Evolutionary conservation across 1,140 invertebrate genomes (phyloP).

Genomic region (Saccostrea glomerata): DNA sequence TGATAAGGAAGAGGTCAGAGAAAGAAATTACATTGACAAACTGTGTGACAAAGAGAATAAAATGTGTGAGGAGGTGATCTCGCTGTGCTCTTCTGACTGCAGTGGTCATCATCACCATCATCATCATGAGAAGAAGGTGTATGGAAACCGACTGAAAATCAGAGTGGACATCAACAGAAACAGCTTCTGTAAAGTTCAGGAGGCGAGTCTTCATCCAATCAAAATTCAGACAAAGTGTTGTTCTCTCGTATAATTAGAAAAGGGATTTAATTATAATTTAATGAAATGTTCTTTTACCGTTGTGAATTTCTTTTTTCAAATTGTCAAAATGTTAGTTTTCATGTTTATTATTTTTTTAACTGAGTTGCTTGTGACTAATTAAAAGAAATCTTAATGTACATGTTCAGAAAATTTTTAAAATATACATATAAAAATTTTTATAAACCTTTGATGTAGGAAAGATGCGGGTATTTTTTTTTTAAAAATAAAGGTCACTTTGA

Average conservation of each 20-base stretch:
- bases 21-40: conserved; percentile 37
- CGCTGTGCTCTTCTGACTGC: conserved; percentile 58
- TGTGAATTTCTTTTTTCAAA: neutral
- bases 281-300: neutral
- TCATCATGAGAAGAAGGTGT: conserved; percentile 45
- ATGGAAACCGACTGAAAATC: conserved; percentile 52
- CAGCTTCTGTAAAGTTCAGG: conserved; percentile 63
- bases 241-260: conserved; percentile 69
- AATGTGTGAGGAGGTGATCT: conserved; percentile 11
- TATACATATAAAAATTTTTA: neutral
- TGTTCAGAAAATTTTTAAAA: neutral
- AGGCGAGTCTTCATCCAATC: conserved; percentile 53
- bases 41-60: conserved; percentile 18
- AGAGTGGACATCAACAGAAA: conserved; percentile 73
- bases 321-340: neutral
- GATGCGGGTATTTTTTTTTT: conserved; percentile 21
- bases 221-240: conserved; percentile 73
- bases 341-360: neutral
- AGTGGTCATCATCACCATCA: conserved; percentile 43
- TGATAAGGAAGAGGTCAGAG: conserved; percentile 23
- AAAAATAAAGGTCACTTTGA: neutral
- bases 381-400: neutral
- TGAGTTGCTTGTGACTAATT: neutral
- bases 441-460: neutral
- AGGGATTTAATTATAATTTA: conserved; percentile 47